These are phyloP conservation scores for Rhogogaster chlorosoma DNA, from an alignment of 2,888 invertebrate species.

Conservation along the genomic window DNA sequence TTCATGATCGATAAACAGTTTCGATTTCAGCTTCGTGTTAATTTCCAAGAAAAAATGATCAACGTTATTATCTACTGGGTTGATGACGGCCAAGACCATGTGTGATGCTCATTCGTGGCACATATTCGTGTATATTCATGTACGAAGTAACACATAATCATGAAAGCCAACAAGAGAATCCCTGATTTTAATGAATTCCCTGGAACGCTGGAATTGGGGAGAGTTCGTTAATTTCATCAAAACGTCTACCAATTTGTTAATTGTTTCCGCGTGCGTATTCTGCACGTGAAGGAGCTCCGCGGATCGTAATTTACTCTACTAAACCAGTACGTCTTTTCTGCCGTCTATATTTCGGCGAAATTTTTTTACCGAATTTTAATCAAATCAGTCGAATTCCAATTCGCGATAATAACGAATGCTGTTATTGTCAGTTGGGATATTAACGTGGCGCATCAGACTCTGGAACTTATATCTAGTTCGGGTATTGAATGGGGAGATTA, in stretches of 20 bases:
- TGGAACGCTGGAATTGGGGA: background rate
- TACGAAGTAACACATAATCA: background rate
- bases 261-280: background rate
- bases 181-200: background rate
- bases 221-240: background rate
- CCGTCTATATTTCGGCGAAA: background rate
- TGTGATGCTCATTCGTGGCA: background rate
- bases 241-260: constrained; percentile 11
- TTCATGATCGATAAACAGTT: background rate
- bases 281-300: background rate
- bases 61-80: background rate
- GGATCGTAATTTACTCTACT: background rate
- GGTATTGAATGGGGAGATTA: background rate
- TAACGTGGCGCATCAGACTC: background rate
- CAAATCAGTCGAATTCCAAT: background rate
- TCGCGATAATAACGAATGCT: background rate
- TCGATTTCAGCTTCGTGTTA: background rate
- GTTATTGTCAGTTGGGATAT: background rate
- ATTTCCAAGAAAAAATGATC: background rate
- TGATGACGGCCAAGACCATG: background rate
- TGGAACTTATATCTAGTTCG: background rate
- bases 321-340: background rate
- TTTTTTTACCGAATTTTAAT: background rate
- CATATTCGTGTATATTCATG: background rate
- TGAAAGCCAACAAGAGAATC: background rate